Conservation (phyloP, 2,888 invertebrate genomes). For the Ornithoptera alexandrae region DNA sequence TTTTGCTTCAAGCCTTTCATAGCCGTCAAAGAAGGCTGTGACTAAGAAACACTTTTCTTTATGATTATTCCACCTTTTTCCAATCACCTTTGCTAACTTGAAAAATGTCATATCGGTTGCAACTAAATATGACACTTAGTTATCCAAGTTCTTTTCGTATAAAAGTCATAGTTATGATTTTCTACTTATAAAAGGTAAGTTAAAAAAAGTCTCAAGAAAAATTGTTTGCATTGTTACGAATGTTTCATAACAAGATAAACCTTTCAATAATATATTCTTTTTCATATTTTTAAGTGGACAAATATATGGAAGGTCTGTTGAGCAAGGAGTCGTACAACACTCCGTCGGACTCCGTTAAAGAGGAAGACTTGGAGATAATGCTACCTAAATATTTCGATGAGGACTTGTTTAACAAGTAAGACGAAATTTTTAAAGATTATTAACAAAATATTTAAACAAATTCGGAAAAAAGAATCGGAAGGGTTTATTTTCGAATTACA, state of each 20-base stretch:
- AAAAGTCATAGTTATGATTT: too few species aligned
- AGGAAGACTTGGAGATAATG: constrained; percentile 54
- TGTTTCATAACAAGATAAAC: background rate
- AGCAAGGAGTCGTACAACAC: constrained; percentile 47
- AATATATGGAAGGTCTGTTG: constrained; percentile 49
- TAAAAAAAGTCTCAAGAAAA: too few species aligned
- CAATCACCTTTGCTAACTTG: too few species aligned
- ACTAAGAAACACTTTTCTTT: too few species aligned
- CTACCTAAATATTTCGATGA: constrained; percentile 82
- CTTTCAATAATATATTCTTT: background rate
- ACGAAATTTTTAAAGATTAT: background rate
- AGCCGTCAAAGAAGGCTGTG: too few species aligned
- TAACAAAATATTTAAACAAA: background rate
- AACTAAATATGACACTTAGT: too few species aligned
- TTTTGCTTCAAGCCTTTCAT: too few species aligned
- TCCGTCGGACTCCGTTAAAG: constrained; percentile 50
- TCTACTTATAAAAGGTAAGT: too few species aligned
- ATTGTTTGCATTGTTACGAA: too few species aligned
- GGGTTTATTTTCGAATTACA: background rate
- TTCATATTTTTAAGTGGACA: constrained; percentile 39
- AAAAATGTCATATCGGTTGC: too few species aligned
- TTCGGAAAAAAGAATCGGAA: background rate
- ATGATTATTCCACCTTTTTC: too few species aligned
- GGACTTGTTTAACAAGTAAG: constrained; percentile 79
- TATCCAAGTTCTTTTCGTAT: too few species aligned